Evolutionary conservation across 1,140 invertebrate genomes (phyloP), one percentile per base, ranked within the genome.

Genomic region (Bombus terrestris): DNA sequence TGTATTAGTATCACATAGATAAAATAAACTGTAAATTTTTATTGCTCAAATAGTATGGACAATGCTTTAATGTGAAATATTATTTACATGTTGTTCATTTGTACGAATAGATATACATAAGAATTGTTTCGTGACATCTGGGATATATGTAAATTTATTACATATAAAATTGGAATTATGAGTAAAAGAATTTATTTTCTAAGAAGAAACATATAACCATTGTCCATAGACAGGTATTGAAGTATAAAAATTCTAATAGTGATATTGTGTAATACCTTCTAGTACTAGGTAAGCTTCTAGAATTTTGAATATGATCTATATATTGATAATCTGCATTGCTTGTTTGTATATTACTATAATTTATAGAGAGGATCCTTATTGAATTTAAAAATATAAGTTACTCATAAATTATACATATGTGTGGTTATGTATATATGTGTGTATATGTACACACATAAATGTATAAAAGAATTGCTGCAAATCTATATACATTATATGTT

Each of bases 291-390:
- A 85, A 89, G 90, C 88, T 92, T 93, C 92, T 93, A 93, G 90
- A 88, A 78, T 87, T 81, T 92, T 91, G 88, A 92, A 92, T 88
- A 88, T 72, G 82, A 91, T 93, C 88, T 91, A 81, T 93, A 83
- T 92, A 93, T 88, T 88, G 87, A 90, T 92, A 91, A 90, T 82
- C 76, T 74, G 81, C 75, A 90, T 91, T 79, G 92, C 93, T 94
- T 94, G 86, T 93, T 93, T 93, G 88, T 91, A 91, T 90, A 86
- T 90, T 92, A 92, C 88, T 90, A 92, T 93, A 90, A 93, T 93
- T 89, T 90, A 93, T 93, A 92, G 57, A 82, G 53, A 87, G 62
- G 82, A 90, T 88, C 89, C 78, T 79, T 88, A 81, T 41, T 64
- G 68, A 85, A 85, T 85, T 85, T 90, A 88, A 87, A 88, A 10